Evolutionary conservation across 2,113 vertebrate genomes (phyloP).

Genomic region (Origma solitaria): DNA sequence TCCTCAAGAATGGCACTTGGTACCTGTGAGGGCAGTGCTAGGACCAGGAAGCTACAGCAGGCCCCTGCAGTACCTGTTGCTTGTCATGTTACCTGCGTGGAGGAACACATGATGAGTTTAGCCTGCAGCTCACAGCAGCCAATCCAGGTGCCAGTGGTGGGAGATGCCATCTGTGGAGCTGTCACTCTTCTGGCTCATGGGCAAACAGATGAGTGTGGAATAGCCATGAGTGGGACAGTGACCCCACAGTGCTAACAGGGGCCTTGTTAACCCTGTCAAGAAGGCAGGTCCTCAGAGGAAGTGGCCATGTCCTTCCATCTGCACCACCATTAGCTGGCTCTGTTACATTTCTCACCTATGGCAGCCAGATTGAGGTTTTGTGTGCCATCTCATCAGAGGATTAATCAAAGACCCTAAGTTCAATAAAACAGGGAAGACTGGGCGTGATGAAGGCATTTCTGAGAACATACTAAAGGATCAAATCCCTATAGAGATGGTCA

Average conservation of each 20-base stretch:
- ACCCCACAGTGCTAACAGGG: accelerated
- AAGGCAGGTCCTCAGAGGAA: not conserved
- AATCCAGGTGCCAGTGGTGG: accelerated
- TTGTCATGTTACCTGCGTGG: not conserved
- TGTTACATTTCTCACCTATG: accelerated
- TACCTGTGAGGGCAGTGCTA: not conserved
- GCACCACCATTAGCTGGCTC: not conserved
- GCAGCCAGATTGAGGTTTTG: not conserved
- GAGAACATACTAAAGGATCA: not conserved
- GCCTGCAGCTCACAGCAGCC: not conserved
- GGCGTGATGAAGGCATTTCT: not conserved
- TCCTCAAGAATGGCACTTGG: not conserved
- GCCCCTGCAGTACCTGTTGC: not conserved
- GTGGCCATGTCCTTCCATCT: not conserved
- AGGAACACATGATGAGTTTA: not conserved
- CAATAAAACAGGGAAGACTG: not conserved
- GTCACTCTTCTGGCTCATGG: not conserved
- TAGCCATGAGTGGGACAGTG: not conserved
- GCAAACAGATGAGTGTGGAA: not conserved
- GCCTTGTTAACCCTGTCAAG: not conserved
- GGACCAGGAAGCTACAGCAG: not conserved
- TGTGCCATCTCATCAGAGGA: not conserved
- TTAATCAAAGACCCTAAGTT: not conserved
- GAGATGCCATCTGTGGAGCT: not conserved
- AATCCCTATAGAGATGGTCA: not conserved